phyloP scores from a whole-genome alignment of 1,140 invertebrate species.

The Zaprionus davidi region DNA sequence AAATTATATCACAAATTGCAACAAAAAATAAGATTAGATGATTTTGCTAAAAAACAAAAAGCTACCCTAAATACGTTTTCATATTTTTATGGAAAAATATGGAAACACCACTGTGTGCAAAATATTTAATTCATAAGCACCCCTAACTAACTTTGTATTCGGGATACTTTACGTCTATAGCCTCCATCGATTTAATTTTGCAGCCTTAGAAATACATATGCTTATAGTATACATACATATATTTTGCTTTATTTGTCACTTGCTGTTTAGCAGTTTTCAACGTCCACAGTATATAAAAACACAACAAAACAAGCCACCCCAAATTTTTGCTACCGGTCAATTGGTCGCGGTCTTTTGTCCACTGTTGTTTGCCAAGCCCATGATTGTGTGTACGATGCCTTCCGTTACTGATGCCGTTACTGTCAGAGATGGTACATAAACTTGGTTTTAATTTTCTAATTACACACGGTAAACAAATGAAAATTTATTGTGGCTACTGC shows the following conservation, averaged over 20 bases:
- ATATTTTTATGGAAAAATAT: too few relatives aligned
- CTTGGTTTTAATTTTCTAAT: slow-evolving; percentile 81
- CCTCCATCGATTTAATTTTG: too few relatives aligned
- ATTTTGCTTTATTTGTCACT: not conserved
- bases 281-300: not conserved
- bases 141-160: too few relatives aligned
- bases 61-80: too few relatives aligned
- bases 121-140: too few relatives aligned
- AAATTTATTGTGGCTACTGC: slow-evolving; percentile 66
- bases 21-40: not conserved
- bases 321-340: slow-evolving; percentile 30
- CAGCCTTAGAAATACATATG: too few relatives aligned
- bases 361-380: slow-evolving; percentile 52
- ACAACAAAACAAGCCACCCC: slow-evolving; percentile 9
- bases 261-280: not conserved
- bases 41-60: not conserved
- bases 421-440: slow-evolving; percentile 64
- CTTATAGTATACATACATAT: not conserved
- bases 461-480: slow-evolving; percentile 79
- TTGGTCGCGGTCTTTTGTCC: slow-evolving; percentile 32
- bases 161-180: too few relatives aligned
- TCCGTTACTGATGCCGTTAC: slow-evolving; percentile 14
- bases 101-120: too few relatives aligned
- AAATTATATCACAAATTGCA: slow-evolving; percentile 14
- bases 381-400: slow-evolving; percentile 35